Conservation (phyloP, 1,140 invertebrate genomes). For the Drosophila yakuba region DNA sequence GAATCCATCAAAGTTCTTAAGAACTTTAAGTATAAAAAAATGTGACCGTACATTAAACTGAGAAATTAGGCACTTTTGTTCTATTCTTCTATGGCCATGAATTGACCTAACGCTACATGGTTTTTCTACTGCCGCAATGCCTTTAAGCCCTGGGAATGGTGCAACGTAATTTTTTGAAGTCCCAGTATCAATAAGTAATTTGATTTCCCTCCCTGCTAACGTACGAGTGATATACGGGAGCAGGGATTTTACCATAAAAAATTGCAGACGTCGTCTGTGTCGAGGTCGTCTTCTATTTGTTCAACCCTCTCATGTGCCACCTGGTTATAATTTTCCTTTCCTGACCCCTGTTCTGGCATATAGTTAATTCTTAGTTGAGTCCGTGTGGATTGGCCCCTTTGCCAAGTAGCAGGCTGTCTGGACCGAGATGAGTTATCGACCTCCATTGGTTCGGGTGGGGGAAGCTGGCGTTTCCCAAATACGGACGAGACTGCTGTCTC, state of each 20-base stretch:
- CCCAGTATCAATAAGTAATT: background rate
- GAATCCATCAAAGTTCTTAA: background rate
- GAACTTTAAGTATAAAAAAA: background rate
- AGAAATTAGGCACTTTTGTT: background rate
- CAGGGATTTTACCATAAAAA: background rate
- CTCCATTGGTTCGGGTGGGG: background rate
- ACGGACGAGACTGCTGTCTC: no score
- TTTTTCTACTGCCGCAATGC: background rate
- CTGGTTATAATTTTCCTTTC: background rate
- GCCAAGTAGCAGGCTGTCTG: background rate
- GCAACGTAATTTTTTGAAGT: slow-evolving; percentile 4
- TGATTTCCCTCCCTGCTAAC: background rate
- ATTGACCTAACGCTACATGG: slow-evolving; percentile 1
- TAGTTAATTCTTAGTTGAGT: background rate
- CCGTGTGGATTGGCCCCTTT: background rate
- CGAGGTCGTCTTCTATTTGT: background rate
- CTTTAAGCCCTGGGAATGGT: background rate
- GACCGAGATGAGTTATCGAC: background rate
- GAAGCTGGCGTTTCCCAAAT: background rate
- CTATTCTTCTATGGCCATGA: background rate
- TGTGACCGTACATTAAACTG: background rate
- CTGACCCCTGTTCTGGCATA: background rate
- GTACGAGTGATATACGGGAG: no score
- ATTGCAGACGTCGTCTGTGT: background rate
- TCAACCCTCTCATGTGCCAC: background rate